Evolutionary conservation across 2,888 invertebrate genomes (phyloP), one percentile per base, ranked within the genome.

Genomic region (Chaetogeoica ovagalla): DNA sequence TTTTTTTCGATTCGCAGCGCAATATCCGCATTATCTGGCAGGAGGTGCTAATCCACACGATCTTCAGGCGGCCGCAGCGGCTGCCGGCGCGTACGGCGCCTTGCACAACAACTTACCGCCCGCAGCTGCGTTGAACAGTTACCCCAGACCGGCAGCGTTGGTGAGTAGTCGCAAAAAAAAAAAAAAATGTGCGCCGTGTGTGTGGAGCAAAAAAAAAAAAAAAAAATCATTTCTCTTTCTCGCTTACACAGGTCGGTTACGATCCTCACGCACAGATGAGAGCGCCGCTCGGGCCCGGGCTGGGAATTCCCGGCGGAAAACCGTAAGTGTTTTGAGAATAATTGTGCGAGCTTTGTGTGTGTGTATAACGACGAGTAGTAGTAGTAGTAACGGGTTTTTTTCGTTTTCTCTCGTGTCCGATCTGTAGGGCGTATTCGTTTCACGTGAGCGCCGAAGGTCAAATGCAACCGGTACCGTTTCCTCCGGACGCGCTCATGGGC

Each of bases 401-500:
- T 59, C n/a, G 19, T 23, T 23, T 5, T 21, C 13, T 4, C 23
- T 2, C n/a, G 8, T 8, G 43, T 43, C 48, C 13, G 21, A 9
- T n/a, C 21, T 30, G 11, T 13, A 95, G 96, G 83, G 95, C 96
- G 9, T 97, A 97, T 88, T 96, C 96, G 84, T 96, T 96, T 89
- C 96, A 96, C 88, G 94, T 96, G 85, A 94, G 93, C 82, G 93
- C 93, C 82, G 94, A 95, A 85, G 94, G 94, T 48, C 93, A 94
- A 86, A 91, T 94, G 90, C 93, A 94, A 87, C 97, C 95, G 72
- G 96, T 96, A 84, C 95, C 95, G 82, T 97, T 97, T 88, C 97
- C 97, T 48, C 92, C 94, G 39, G 97, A 98, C 87, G 96, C 97
- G 82, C 90, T 96, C 83, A 93, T 95, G 86, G 96, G 95, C 37